These are phyloP conservation scores for Trachelus tabidus DNA, from an alignment of 2,888 invertebrate species.

Conservation along the genomic window DNA sequence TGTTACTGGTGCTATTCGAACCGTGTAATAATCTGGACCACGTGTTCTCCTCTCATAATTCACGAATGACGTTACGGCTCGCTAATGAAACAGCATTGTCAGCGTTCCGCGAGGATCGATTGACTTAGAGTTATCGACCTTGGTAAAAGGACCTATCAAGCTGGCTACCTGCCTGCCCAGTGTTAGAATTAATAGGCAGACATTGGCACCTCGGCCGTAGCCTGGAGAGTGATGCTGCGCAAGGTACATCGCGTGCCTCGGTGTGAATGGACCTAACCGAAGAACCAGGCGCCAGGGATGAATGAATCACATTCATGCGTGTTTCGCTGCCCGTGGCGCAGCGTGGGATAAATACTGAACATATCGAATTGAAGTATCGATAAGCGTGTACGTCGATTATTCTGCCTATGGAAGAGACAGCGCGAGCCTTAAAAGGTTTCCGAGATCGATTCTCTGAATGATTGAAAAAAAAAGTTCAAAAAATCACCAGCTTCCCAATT, in stretches of 20 bases:
- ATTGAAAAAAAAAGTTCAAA: not conserved
- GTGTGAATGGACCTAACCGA: constrained; percentile 29
- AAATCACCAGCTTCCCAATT: not conserved
- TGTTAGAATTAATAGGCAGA: constrained; percentile 26
- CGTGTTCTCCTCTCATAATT: not conserved
- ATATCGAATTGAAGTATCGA: not conserved
- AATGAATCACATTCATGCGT: constrained; percentile 34
- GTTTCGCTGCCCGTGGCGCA: not conserved
- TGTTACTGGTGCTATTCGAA: not conserved
- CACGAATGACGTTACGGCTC: not conserved
- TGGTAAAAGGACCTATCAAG: not conserved
- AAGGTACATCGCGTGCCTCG: constrained; percentile 31
- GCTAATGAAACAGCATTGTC: not conserved
- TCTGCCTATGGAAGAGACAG: not conserved
- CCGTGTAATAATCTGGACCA: not conserved
- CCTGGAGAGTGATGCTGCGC: constrained; percentile 1
- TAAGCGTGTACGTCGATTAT: not conserved
- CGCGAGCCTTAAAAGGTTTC: not conserved
- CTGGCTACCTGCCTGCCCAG: constrained; percentile 9
- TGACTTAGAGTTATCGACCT: not conserved
- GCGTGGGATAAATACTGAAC: not conserved
- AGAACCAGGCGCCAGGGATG: constrained; percentile 27
- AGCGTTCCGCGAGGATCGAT: not conserved
- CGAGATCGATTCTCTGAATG: not conserved
- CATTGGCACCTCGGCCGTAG: constrained; percentile 24